Conservation (phyloP, 2,113 vertebrate species). For the Cryptotis parvus region DNA sequence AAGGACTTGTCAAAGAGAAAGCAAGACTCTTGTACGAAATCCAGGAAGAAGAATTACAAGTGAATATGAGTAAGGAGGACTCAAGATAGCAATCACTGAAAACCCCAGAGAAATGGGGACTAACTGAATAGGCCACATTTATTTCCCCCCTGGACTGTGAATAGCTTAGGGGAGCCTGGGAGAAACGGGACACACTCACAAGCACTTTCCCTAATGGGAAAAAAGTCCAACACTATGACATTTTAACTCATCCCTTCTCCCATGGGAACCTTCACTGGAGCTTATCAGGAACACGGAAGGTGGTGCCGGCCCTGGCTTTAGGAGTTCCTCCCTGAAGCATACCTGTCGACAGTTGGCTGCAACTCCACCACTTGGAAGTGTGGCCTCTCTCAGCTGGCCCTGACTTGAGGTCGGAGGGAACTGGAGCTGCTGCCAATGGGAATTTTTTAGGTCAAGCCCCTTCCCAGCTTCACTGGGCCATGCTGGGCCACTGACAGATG, state of each 20-base stretch:
- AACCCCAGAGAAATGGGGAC: not conserved
- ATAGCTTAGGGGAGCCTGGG: not conserved
- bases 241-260: conserved; percentile 12
- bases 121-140: not conserved
- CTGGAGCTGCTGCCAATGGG: not conserved
- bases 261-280: not conserved
- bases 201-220: not conserved
- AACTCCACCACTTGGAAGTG: not conserved
- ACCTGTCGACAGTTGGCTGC: not conserved
- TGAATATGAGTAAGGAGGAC: not conserved
- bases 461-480: not conserved
- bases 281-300: not conserved
- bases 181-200: not conserved
- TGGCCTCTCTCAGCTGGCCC: conserved; percentile 4
- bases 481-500: conserved; percentile 51
- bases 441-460: conserved; percentile 17
- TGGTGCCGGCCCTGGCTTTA: not conserved
- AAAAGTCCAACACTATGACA: not conserved
- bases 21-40: not conserved
- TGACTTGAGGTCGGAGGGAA: conserved; percentile 8
- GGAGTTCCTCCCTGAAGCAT: not conserved
- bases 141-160: not conserved
- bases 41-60: not conserved
- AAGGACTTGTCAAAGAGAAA: not conserved
- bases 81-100: not conserved